Base-by-base conservation (phyloP, 2,888 invertebrate genomes). In the Yponomeuta cagnagella region DNA sequence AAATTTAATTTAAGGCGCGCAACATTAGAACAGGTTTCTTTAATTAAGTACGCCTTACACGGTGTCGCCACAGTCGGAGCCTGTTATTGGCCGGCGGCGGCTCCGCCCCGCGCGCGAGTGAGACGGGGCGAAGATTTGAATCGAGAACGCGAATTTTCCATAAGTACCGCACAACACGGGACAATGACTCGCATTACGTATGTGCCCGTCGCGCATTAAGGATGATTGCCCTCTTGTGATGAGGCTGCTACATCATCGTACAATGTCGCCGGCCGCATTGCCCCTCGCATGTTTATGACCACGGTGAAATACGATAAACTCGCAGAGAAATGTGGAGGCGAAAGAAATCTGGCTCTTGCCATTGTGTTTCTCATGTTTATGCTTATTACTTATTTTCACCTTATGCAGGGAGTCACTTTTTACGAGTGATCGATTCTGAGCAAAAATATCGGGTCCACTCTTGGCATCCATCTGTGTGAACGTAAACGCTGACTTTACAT, bases 21-120 rank as follows among this genome's bases (percentile, higher is more conserved):
- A 89, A 90, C 89, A 92, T 92, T 92, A 92, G 91, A 92, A 93
- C 92, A 88, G 92, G 92, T 93, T 93, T 91, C 87, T 89, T 92
- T 90, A 90, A 90, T 89, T 90, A 90, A 92, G 86, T 88, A 90
- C 91, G 90, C 92, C 92, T 91, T 91, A 87, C 90, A 88, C 90
- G 88, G 89, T 88, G 89, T 90, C 90, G 91, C 90, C 86, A 84
- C 86, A 86, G 85, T 86, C 87, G 81, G 86, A 84, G 85, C 84
- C 87, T 80, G 89, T 89, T 88, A 93, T 93, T 93, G 93, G 93
- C 88, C 84, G 85, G 81, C 84, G 83, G 82, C 87, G 90, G 80
- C 92, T 89, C 91, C 92, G 92, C 92, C 93, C 92, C 88, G 87
- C 88, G 89, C 82, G 88, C 84, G 90, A 89, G 87, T 81, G 92